phyloP scores from a whole-genome alignment of 2,888 invertebrate genomes.

The Tetragonula carbonaria region DNA sequence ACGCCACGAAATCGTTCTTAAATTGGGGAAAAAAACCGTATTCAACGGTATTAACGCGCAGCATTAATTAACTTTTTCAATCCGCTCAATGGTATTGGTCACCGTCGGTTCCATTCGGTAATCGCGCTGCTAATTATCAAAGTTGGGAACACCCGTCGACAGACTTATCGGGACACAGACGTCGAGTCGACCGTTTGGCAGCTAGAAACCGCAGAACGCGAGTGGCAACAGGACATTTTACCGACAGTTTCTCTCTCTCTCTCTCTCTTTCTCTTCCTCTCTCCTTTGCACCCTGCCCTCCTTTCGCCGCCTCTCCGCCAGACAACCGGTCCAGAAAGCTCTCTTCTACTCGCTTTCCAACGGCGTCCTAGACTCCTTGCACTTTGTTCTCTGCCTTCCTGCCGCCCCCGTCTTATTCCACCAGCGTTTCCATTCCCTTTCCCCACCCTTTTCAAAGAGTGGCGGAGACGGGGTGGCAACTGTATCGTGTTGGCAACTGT shows the following conservation, averaged over 20 bases:
- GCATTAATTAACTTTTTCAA: neutral
- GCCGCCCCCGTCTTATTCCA: slow-evolving; percentile 39
- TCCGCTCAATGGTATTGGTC: neutral
- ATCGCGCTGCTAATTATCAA: slow-evolving; percentile 18
- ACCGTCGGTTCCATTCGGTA: neutral
- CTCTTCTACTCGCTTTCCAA: slow-evolving; percentile 13
- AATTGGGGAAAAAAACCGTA: neutral
- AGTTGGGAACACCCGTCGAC: slow-evolving; percentile 10
- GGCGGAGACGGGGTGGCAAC: slow-evolving; percentile 13
- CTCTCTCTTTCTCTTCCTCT: slow-evolving; percentile 60
- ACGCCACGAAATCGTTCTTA: neutral
- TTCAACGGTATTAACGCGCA: too few species aligned
- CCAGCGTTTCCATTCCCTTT: slow-evolving; percentile 20
- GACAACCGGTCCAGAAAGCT: slow-evolving; percentile 21
- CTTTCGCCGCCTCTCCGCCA: slow-evolving; percentile 20
- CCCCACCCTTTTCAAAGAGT: neutral
- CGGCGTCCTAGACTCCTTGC: slow-evolving; percentile 42
- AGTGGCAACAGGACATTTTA: slow-evolving; percentile 59
- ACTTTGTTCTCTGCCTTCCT: slow-evolving; percentile 54
- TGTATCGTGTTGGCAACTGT: slow-evolving; percentile 74
- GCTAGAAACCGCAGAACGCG: slow-evolving; percentile 24
- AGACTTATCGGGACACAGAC: slow-evolving; percentile 31
- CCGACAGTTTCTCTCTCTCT: slow-evolving; percentile 53
- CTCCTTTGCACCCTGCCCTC: slow-evolving; percentile 58
- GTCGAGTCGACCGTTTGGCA: slow-evolving; percentile 26